phyloP scores from a whole-genome alignment of 2,888 invertebrate genomes.

The Strigamia maritima region DNA sequence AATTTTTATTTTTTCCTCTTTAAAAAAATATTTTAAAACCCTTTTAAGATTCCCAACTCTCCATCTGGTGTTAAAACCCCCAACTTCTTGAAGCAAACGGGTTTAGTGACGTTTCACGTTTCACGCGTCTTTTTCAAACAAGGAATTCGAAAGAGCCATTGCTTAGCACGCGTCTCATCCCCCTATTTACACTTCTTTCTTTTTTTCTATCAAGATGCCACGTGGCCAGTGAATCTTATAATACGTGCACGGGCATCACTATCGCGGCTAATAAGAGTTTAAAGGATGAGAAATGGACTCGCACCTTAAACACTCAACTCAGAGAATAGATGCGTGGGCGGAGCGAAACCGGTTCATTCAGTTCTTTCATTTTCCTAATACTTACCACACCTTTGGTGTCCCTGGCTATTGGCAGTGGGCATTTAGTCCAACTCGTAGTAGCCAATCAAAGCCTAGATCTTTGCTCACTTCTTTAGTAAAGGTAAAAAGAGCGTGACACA shows the following conservation, averaged over 20 bases:
- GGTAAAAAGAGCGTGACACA: constrained; percentile 1
- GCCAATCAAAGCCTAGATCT: neutral
- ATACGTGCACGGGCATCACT: neutral
- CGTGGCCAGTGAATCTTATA: neutral
- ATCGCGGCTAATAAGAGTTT: neutral
- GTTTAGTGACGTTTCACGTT: constrained; percentile 7
- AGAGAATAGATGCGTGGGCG: neutral
- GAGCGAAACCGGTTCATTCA: neutral
- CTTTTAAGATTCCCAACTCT: neutral
- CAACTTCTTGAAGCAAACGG: neutral
- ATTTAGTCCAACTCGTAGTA: neutral
- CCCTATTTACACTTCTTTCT: neutral
- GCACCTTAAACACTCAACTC: neutral
- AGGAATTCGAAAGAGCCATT: neutral
- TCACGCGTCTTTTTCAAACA: neutral
- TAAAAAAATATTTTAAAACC: neutral
- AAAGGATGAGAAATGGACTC: constrained; percentile 16
- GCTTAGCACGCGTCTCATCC: constrained; percentile 1
- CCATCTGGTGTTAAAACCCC: neutral
- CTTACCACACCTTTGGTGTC: neutral
- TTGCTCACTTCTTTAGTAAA: neutral
- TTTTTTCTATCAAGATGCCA: neutral
- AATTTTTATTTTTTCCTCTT: no score
- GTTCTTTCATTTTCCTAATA: neutral
- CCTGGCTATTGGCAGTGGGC: neutral